A percentile compares a stretch with the other conserved stretches of the same genome.
Evolutionary conservation across 2,113 vertebrate genomes (phyloP).

Genomic region (Ophthalmolycus amberensis): DNA sequence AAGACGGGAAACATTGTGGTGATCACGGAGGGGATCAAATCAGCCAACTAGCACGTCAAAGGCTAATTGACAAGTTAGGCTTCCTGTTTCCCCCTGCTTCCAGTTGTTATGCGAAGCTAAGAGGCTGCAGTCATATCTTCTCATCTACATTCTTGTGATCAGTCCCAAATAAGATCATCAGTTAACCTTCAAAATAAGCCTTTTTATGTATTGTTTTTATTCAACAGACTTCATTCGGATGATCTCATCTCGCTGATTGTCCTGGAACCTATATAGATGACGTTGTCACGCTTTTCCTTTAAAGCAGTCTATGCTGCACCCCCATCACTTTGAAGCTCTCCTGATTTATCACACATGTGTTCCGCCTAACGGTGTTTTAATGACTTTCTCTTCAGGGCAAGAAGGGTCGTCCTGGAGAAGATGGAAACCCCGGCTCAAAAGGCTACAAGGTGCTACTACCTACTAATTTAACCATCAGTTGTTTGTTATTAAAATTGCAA

Average conservation of each 20-base stretch:
- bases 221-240: background rate
- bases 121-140: background rate
- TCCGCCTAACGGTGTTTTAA: background rate
- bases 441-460: slow-evolving; percentile 86
- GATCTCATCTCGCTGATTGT: background rate
- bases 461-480: background rate
- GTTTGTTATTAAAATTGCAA: background rate
- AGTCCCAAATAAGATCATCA: background rate
- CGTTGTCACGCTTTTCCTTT: background rate
- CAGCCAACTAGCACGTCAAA: background rate
- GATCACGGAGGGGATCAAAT: background rate
- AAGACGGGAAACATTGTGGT: background rate
- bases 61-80: background rate
- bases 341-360: background rate
- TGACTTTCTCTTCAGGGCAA: slow-evolving; percentile 83
- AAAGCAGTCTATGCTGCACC: background rate
- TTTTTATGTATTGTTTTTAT: background rate
- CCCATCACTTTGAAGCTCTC: background rate
- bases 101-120: background rate
- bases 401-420: slow-evolving; percentile 88
- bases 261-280: background rate
- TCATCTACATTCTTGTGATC: background rate
- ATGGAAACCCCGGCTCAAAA: slow-evolving; percentile 86
- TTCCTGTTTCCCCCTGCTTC: background rate
- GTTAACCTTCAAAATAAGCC: background rate